Conservation (phyloP, 2,888 invertebrate genomes). For the Portevinia maculata region DNA sequence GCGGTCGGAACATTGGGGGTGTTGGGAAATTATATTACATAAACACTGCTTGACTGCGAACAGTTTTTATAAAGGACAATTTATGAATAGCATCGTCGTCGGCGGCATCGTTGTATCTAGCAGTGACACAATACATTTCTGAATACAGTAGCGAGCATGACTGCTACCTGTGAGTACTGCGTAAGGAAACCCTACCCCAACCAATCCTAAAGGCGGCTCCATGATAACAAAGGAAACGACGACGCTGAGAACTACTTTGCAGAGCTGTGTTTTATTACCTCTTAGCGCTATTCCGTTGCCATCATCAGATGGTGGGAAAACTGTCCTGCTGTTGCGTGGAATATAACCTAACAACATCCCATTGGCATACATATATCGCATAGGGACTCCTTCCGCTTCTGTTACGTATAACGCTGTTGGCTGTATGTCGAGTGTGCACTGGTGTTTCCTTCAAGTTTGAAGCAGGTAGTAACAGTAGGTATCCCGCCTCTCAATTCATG, state of each 20-base stretch:
- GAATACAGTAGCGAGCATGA: conserved; percentile 17
- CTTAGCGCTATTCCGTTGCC: conserved; percentile 40
- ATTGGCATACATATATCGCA: conserved; percentile 45
- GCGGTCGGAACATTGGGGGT: conserved; percentile 4
- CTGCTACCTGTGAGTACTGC: conserved; percentile 25
- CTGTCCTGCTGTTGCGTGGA: conserved; percentile 52
- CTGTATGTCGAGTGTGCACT: not conserved
- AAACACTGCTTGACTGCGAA: conserved; percentile 63
- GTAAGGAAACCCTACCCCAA: conserved; percentile 2
- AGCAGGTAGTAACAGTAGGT: not conserved
- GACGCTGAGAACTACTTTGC: conserved; percentile 32
- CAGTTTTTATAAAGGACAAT: conserved; percentile 70
- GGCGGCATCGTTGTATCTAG: conserved; percentile 39
- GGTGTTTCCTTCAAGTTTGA: not conserved
- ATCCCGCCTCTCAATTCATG: conserved; percentile 18
- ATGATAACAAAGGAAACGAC: conserved; percentile 31
- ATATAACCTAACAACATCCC: conserved; percentile 42
- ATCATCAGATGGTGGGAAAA: conserved; percentile 34
- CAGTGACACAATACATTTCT: conserved; percentile 30
- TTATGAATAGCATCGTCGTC: conserved; percentile 61
- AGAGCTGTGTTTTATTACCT: conserved; percentile 61
- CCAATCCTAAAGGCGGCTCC: conserved; percentile 20
- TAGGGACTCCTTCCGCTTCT: conserved; percentile 10
- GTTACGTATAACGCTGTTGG: conserved; percentile 3
- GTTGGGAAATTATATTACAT: conserved; percentile 56